Evolutionary conservation across 2,797 vertebrate genomes (phyloP).

Genomic region (Megalops cyprinoides): DNA sequence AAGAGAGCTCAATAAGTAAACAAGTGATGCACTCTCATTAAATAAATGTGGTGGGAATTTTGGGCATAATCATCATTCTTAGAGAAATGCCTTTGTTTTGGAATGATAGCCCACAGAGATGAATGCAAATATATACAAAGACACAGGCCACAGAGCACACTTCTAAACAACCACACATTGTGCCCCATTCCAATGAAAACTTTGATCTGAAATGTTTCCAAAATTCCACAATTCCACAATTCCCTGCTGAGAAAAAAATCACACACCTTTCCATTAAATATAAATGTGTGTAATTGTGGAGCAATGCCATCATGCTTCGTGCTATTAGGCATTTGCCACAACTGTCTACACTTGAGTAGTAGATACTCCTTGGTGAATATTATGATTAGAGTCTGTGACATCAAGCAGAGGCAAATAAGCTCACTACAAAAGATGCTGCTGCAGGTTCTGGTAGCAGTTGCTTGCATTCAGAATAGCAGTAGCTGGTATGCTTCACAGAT

Average conservation of each 20-base stretch:
- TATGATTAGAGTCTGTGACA: background rate
- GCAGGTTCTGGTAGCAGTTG: background rate
- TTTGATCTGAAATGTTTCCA: background rate
- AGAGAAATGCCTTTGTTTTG: constrained; percentile 2
- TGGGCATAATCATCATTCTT: background rate
- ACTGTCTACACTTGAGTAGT: background rate
- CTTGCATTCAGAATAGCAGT: background rate
- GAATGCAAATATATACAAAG: background rate
- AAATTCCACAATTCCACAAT: background rate
- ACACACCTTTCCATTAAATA: background rate
- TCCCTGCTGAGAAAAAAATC: background rate
- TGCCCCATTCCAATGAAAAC: background rate
- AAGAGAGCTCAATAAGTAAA: background rate
- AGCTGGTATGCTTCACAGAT: background rate
- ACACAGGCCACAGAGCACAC: background rate
- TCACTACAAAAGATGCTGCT: background rate
- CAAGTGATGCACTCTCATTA: background rate
- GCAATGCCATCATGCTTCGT: background rate
- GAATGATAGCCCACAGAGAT: background rate
- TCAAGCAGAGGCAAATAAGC: background rate
- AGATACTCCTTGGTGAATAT: background rate
- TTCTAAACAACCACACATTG: background rate
- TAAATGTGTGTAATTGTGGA: background rate
- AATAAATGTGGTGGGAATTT: background rate
- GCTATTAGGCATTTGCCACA: background rate